Conservation (phyloP, 2,113 vertebrate species). For the Gambusia affinis region DNA sequence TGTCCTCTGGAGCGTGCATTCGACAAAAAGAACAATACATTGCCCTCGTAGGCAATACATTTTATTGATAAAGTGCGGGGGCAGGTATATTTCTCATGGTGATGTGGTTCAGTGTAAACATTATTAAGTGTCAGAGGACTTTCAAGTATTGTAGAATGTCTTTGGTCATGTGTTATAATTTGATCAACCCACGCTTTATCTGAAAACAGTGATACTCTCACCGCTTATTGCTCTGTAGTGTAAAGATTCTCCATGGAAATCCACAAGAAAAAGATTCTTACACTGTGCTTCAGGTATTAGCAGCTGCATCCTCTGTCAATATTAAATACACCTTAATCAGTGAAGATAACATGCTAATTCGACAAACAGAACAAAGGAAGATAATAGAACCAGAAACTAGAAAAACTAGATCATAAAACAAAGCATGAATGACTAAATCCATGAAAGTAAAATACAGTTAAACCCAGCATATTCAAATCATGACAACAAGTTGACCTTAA, state of each 20-base stretch:
- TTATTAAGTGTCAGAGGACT: conserved; percentile 44
- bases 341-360: too few species aligned
- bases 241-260: background rate
- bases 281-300: background rate
- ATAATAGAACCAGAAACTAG: too few species aligned
- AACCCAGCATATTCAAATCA: too few species aligned
- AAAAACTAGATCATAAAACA: too few species aligned
- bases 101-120: background rate
- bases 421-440: too few species aligned
- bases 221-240: conserved; percentile 4
- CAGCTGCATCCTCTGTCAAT: background rate
- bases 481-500: too few species aligned
- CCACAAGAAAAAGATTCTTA: background rate
- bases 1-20: conserved; percentile 31
- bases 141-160: conserved; percentile 21
- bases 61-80: conserved; percentile 32
- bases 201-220: conserved; percentile 7
- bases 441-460: too few species aligned
- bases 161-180: conserved; percentile 7
- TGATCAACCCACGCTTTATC: conserved; percentile 34
- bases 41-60: conserved; percentile 55
- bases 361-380: too few species aligned
- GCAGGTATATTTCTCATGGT: conserved; percentile 48
- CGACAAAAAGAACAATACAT: conserved; percentile 53
- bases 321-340: too few species aligned